phyloP scores from a whole-genome alignment of 2,797 vertebrate species.

The Phrynocephalus vlangalii region DNA sequence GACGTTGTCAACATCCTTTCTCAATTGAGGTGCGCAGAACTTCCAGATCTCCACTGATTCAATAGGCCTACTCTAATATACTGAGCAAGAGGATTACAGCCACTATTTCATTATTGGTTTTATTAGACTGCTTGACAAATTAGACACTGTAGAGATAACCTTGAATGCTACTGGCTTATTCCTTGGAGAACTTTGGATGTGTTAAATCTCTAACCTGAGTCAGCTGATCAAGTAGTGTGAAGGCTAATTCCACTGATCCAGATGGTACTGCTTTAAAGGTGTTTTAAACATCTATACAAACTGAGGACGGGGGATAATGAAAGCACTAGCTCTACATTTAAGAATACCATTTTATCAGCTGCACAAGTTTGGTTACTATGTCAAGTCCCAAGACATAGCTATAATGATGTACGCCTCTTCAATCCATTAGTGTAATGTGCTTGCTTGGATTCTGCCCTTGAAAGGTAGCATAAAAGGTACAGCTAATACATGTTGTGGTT shows the following conservation, averaged over 20 bases:
- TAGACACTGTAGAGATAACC: neutral
- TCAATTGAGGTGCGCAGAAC: no score
- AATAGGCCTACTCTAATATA: no score
- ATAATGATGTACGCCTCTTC: neutral
- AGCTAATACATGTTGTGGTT: neutral
- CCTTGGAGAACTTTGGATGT: no score
- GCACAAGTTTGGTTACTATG: neutral
- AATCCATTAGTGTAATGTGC: neutral
- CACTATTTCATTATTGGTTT: neutral
- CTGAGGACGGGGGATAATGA: neutral
- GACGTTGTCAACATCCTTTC: no score
- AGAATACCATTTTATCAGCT: neutral
- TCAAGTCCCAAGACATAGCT: neutral
- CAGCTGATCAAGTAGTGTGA: neutral
- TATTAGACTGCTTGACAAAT: neutral
- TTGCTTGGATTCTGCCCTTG: neutral
- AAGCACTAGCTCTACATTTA: neutral
- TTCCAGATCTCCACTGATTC: no score
- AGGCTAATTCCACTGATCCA: neutral
- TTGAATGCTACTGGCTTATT: neutral
- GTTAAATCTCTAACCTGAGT: neutral
- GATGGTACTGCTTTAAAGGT: neutral
- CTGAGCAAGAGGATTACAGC: neutral
- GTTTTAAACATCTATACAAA: neutral
- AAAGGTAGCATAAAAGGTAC: neutral